Base-by-base conservation (phyloP, 2,113 vertebrate genomes). In the Apteryx owenii region DNA sequence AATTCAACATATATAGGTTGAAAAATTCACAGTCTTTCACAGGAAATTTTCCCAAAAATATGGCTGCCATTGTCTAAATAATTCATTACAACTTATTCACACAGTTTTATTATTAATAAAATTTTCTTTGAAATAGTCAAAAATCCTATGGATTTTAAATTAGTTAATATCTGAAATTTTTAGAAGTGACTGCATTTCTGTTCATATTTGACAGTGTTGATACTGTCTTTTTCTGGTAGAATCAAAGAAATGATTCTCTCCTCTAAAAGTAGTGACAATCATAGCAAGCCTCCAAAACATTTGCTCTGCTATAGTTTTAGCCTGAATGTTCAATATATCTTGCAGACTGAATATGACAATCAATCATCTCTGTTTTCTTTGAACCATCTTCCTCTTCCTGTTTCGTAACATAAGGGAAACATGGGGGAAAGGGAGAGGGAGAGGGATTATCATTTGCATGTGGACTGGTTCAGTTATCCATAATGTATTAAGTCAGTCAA, bases 51-150 rank as follows among this genome's bases (percentile, higher is more conserved):
- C 78, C 66, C 40, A 33, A 88, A 89, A 7, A 65, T 21, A 10
- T 79, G 61, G 31, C 72, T 92, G 87, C 76, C 90, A 62, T 66
- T 91, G 68, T 58, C 26, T 93, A 91, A 97, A 95, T 93, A 95
- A 97, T 95, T 92, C 44, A 95, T 89, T 92, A 40, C 18, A 62
- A 89, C 29, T 23, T 92, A 95, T 95, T 96, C 81, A 58, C 53
- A 89, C 78, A 82, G 48, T 48, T 95, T 92, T 85, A 95, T 95
- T 96, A 94, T 95, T 93, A 94, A 95, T 92, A 89, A 65, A 53
- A 70, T 69, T 50, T 83, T 89, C 90, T 97, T 97, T 97, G 91
- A 96, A 97, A 96, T 61, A 84, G 28, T 36, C 90, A 94, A 82
- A 95, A 94, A 92, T 89, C n/a, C 29, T 81, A 72, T 73, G 86